phyloP scores from a whole-genome alignment of 2,888 invertebrate species.

The Byasa hedistus region DNA sequence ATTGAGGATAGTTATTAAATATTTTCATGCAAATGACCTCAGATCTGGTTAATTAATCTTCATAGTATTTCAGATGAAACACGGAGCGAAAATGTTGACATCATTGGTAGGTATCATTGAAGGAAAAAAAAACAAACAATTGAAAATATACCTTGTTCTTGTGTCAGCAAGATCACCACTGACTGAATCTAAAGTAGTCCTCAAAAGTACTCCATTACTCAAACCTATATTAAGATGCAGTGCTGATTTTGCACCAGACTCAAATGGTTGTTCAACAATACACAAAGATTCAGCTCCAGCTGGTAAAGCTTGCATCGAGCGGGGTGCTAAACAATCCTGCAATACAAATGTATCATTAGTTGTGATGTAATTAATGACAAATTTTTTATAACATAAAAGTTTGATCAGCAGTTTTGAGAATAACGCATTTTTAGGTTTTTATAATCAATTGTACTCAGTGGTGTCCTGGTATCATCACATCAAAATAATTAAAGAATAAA shows the following conservation, averaged over 20 bases:
- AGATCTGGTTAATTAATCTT: conserved; percentile 77
- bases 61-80: conserved; percentile 82
- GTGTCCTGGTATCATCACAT: conserved; percentile 79
- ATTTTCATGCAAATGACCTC: conserved; percentile 42
- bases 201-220: conserved; percentile 95
- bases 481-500: conserved; percentile 9
- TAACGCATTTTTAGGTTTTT: conserved; percentile 76
- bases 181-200: conserved; percentile 96
- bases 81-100: conserved; percentile 76
- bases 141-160: conserved; percentile 86
- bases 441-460: conserved; percentile 74
- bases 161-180: conserved; percentile 98
- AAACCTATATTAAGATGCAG: conserved; percentile 98
- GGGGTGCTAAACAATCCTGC: conserved; percentile 94
- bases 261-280: conserved; percentile 91
- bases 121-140: neutral
- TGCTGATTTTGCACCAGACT: conserved; percentile 84
- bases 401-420: conserved; percentile 63
- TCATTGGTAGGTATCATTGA: conserved; percentile 53
- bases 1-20: neutral
- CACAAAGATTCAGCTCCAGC: conserved; percentile 98
- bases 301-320: conserved; percentile 98
- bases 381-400: neutral
- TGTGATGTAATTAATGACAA: neutral
- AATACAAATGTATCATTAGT: conserved; percentile 33